Base-by-base conservation (phyloP, 2,888 invertebrate genomes). In the Eumerus sabulonum region DNA sequence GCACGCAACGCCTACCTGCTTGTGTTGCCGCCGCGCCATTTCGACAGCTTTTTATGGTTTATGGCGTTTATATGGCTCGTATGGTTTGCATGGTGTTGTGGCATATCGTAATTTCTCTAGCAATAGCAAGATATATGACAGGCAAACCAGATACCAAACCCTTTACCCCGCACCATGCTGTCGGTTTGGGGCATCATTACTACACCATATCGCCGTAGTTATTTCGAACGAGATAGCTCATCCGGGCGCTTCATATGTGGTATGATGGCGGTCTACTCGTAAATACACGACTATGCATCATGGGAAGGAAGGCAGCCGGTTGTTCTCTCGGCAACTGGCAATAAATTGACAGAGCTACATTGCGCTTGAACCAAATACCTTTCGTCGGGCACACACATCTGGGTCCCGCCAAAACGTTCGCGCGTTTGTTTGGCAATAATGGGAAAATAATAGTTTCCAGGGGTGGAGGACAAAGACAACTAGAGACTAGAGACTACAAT, bases 381-480 rank as follows among this genome's bases (percentile, higher is more conserved):
- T 27, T 27, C 27, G 27, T 27, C 27, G 27, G 7, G 27, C 27
- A 7, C 27, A 2, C 7, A 27, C 27, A n/a, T n/a, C n/a, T n/a
- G 27, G 7, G 27, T 27, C 2, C 42, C 60, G 17, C 42, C 60
- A 13, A 59, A 36, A 63, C 68, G 42, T 70, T 57, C 38, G 60
- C 59, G 76, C 57, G 70, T 64, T 76, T 70, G 68, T 76, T 70
- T 70, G 76, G 76, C 57, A 76, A 76, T 27, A 76, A 76, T 76
- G 70, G 68, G 57, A 64, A 76, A 70, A 70, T 76, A 76, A 76
- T 70, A 76, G 76, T 76, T 76, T 27, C 47, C 57, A 27, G 36
- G 59, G 57, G 57, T 42, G 48, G 60, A 62, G 27, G 27, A 27
- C n/a, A n/a, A 53, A 48, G 54, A 18, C 68, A 68, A 4, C 38